Conservation (phyloP, 2,888 invertebrate species). For the Gryllus longicercus region DNA sequence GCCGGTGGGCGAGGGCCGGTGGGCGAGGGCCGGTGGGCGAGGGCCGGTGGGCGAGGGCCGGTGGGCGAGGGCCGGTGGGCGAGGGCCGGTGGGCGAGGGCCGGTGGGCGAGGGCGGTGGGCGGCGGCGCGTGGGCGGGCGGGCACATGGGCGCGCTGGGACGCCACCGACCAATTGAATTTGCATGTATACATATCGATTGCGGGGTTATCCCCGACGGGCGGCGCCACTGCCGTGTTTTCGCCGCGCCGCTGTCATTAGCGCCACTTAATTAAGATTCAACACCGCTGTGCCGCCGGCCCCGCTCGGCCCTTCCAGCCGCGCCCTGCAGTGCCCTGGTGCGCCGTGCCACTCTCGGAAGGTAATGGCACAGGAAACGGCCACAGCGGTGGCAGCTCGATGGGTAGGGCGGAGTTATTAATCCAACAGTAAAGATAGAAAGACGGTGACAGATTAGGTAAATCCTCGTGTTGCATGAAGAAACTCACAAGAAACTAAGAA, state of each 20-base stretch:
- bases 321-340: background rate
- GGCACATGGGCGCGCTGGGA: background rate
- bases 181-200: conserved; percentile 17
- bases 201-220: conserved; percentile 2
- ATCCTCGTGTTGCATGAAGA: too few relatives aligned
- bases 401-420: too few relatives aligned
- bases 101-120: too few relatives aligned
- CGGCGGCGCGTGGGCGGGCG: background rate
- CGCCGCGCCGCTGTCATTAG: conserved; percentile 9
- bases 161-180: conserved; percentile 17
- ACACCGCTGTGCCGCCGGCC: background rate
- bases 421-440: too few relatives aligned
- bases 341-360: background rate
- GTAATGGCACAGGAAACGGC: too few relatives aligned
- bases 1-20: too few relatives aligned
- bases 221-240: background rate
- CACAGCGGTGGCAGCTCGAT: too few relatives aligned
- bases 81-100: too few relatives aligned
- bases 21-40: background rate
- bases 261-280: conserved; percentile 17
- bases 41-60: too few relatives aligned
- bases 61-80: too few relatives aligned
- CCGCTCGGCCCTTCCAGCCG: background rate
- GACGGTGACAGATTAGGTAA: too few relatives aligned
- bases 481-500: too few relatives aligned